Percentiles rank a stretch among this genome's conserved stretches.
phyloP scores from a whole-genome alignment of 2,797 vertebrate species.

The Xyrichtys novacula region DNA sequence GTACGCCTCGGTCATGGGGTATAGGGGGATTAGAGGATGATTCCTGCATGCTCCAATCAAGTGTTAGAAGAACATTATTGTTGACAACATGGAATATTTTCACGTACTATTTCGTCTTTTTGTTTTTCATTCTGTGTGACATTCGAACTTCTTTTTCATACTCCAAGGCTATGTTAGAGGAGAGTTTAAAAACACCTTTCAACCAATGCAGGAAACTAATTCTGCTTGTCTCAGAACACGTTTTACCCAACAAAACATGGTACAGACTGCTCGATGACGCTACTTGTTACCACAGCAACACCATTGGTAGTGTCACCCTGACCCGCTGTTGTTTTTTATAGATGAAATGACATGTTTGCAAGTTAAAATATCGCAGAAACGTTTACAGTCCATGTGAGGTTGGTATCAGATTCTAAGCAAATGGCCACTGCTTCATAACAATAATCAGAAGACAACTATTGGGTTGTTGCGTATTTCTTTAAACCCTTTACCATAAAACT shows the following conservation, averaged over 20 bases:
- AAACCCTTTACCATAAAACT: too few species aligned
- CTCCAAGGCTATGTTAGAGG: slow-evolving; percentile 8
- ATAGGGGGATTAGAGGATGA: slow-evolving; percentile 49
- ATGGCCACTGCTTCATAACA: too few species aligned
- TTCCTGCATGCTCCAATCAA: slow-evolving; percentile 20
- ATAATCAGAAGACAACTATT: too few species aligned
- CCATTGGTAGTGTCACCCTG: background rate
- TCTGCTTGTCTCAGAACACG: slow-evolving; percentile 1
- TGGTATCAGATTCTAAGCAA: too few species aligned
- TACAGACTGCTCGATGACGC: background rate
- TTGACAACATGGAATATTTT: slow-evolving; percentile 5
- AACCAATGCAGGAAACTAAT: background rate
- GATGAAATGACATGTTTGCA: background rate
- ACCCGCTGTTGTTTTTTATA: background rate
- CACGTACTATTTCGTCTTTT: too few species aligned
- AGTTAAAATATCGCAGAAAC: background rate
- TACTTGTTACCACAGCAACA: background rate
- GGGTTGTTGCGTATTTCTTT: too few species aligned
- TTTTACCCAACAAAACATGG: background rate
- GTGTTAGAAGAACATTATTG: slow-evolving; percentile 11
- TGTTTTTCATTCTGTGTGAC: too few species aligned
- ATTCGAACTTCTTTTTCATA: slow-evolving; percentile 22
- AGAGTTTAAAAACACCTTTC: slow-evolving; percentile 19
- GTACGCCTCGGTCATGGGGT: slow-evolving; percentile 65
- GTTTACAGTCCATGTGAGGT: too few species aligned